Conservation (phyloP, 2,113 vertebrate species). For the Numenius arquata region DNA sequence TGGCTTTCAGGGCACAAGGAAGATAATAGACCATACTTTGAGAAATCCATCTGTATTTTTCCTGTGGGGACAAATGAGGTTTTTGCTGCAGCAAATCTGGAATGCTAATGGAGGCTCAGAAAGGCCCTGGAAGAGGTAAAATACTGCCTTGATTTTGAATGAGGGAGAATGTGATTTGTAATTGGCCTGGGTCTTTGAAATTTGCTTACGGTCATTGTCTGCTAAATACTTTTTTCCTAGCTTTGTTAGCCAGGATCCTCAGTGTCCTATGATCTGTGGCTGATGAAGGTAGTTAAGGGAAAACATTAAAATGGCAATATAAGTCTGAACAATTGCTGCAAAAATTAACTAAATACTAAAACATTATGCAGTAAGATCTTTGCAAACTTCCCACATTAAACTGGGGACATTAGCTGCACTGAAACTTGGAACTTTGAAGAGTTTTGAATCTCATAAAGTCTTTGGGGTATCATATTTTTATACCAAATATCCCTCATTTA, state of each 20-base stretch:
- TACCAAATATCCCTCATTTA: neutral
- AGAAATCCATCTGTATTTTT: constrained; percentile 21
- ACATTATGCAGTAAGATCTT: neutral
- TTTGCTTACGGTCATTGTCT: neutral
- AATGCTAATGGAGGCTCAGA: neutral
- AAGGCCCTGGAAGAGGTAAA: constrained; percentile 2
- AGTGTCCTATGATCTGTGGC: constrained; percentile 31
- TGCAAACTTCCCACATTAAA: neutral
- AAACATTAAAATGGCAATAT: neutral
- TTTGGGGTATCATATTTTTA: neutral
- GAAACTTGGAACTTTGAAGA: neutral
- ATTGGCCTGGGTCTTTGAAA: constrained; percentile 4
- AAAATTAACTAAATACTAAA: constrained; percentile 5
- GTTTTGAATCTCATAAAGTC: neutral
- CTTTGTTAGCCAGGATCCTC: constrained; percentile 20
- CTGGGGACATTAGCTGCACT: neutral
- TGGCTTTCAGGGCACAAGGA: neutral
- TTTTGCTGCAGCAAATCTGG: neutral
- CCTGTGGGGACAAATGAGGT: neutral
- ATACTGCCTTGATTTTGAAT: constrained; percentile 3
- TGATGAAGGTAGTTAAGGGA: constrained; percentile 27
- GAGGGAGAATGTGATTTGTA: neutral
- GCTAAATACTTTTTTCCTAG: constrained; percentile 10
- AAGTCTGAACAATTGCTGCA: neutral
- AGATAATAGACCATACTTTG: neutral